A percentile compares a stretch with the other conserved stretches of the same genome.
phyloP scores from a whole-genome alignment of 2,888 invertebrate species.

The Drosophila mimica region DNA sequence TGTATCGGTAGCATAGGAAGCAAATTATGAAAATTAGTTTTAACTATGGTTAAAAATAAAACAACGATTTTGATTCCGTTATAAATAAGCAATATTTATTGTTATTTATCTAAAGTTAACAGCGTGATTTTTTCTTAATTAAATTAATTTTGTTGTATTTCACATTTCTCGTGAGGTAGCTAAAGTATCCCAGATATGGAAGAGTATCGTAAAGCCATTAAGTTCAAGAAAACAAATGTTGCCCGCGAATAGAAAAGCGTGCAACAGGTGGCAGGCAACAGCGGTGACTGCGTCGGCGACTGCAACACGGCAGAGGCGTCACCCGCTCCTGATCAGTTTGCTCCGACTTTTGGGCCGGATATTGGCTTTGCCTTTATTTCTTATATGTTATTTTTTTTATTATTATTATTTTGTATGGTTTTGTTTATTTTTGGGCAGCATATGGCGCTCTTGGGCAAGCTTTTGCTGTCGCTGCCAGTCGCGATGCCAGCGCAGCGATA shows the following conservation, averaged over 20 bases:
- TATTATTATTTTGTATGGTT: not conserved
- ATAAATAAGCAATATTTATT: not conserved
- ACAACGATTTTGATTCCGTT: not conserved
- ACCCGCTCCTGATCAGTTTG: constrained; percentile 33
- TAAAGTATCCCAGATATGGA: not conserved
- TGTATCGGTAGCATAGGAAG: not conserved
- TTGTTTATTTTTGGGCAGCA: constrained; percentile 48
- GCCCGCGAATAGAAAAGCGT: constrained; percentile 69
- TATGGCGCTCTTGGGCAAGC: constrained; percentile 29
- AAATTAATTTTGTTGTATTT: not conserved
- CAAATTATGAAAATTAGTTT: not conserved
- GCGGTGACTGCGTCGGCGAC: constrained; percentile 3
- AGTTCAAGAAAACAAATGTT: constrained; percentile 49
- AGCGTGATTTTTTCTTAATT: not conserved
- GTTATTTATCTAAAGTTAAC: not conserved
- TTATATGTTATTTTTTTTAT: not conserved
- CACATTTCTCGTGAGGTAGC: not conserved
- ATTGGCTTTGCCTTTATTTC: constrained; percentile 51
- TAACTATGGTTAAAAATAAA: not conserved
- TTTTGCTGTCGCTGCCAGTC: not conserved
- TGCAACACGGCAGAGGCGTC: constrained; percentile 18
- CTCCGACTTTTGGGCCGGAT: constrained; percentile 51
- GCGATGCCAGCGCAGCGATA: constrained; percentile 63
- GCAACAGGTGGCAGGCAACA: constrained; percentile 64
- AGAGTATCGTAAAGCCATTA: constrained; percentile 44